A percentile compares a stretch with the other conserved stretches of the same genome.
Evolutionary conservation across 2,888 invertebrate species (phyloP).

Genomic region (Plebejus anna): DNA sequence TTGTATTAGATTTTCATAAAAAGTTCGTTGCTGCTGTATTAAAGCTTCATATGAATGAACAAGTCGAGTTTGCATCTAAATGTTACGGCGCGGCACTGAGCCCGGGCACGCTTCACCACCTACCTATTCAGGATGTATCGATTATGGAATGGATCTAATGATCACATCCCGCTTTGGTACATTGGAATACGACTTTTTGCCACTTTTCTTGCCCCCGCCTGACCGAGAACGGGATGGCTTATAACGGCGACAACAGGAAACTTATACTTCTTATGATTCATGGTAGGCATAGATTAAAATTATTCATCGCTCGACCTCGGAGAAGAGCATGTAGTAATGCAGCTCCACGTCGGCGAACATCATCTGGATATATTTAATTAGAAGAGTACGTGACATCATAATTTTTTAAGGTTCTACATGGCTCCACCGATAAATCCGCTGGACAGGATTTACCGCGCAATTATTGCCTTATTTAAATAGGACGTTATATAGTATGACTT

Average conservation of each 20-base stretch:
- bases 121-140: conserved; percentile 74
- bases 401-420: neutral
- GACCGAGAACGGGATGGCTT: conserved; percentile 59
- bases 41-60: conserved; percentile 60
- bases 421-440: neutral
- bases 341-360: conserved; percentile 26
- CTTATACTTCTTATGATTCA: conserved; percentile 44
- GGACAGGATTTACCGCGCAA: neutral
- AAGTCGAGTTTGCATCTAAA: conserved; percentile 36
- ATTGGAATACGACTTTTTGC: conserved; percentile 67
- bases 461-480: conserved; percentile 18
- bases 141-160: conserved; percentile 77
- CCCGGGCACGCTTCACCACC: conserved; percentile 66
- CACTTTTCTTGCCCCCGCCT: conserved; percentile 58
- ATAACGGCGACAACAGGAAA: conserved; percentile 65
- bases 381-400: conserved; percentile 32
- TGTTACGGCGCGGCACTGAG: conserved; percentile 45
- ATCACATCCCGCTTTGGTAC: conserved; percentile 68
- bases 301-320: conserved; percentile 37
- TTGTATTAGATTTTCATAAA: neutral
- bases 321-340: conserved; percentile 37
- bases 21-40: neutral
- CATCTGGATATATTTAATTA: conserved; percentile 36
- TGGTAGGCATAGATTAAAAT: conserved; percentile 39
- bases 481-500: conserved; percentile 10